These are phyloP conservation scores for Drosophila anceps DNA, from an alignment of 2,888 invertebrate species.

Conservation along the genomic window DNA sequence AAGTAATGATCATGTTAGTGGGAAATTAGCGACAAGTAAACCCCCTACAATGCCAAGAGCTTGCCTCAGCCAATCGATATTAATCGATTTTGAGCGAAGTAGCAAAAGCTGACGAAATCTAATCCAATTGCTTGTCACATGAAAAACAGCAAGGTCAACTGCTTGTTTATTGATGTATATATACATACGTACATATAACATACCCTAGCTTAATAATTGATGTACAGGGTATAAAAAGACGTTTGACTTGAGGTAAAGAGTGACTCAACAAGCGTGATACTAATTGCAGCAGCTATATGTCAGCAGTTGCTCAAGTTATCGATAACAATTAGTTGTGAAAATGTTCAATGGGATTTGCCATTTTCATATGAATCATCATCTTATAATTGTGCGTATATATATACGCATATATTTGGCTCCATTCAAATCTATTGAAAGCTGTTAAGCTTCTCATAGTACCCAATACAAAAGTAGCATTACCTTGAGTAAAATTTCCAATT, in stretches of 20 bases:
- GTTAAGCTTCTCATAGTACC: neutral
- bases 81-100: conserved; percentile 5
- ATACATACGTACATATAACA: neutral
- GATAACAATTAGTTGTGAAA: neutral
- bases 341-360: neutral
- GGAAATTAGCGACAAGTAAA: neutral
- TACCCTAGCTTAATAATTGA: neutral
- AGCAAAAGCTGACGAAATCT: neutral
- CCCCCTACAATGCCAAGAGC: neutral
- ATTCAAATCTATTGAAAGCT: neutral
- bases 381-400: neutral
- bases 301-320: neutral
- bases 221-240: neutral
- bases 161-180: neutral
- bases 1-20: neutral
- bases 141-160: neutral
- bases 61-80: conserved; percentile 2
- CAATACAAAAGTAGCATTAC: no score
- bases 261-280: neutral
- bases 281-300: neutral
- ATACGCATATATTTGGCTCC: no score
- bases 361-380: neutral
- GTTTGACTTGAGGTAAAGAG: neutral
- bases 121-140: neutral
- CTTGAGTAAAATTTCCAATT: neutral